Evolutionary conservation across 2,888 invertebrate species (phyloP).

Genomic region (Drosophila lacicola): DNA sequence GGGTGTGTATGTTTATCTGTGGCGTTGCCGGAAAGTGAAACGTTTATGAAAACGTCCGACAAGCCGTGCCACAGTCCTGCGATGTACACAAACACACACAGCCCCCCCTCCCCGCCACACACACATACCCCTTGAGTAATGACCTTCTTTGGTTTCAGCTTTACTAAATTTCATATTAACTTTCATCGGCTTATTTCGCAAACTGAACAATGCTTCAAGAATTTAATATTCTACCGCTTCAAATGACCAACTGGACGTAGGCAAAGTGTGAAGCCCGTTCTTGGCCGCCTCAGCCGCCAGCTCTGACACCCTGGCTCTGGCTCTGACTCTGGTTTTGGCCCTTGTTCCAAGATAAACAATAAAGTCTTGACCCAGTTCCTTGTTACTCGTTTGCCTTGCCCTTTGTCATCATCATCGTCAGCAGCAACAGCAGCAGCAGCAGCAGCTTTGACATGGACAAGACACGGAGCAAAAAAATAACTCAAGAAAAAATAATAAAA

Average conservation of each 20-base stretch:
- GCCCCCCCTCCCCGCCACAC: not conserved
- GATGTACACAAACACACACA: not conserved
- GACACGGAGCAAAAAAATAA: constrained; percentile 14
- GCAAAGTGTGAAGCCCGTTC: constrained; percentile 51
- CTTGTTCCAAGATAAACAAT: constrained; percentile 68
- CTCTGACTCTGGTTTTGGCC: constrained; percentile 1
- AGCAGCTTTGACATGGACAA: constrained; percentile 40
- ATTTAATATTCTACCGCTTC: constrained; percentile 62
- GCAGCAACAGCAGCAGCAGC: constrained; percentile 34
- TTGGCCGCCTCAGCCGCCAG: not conserved
- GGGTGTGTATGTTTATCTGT: constrained; percentile 57
- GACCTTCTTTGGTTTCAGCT: constrained; percentile 57
- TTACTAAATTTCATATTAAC: constrained; percentile 72
- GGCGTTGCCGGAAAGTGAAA: constrained; percentile 76
- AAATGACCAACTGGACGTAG: constrained; percentile 36
- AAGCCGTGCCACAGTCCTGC: constrained; percentile 8
- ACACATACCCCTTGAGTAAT: constrained; percentile 4
- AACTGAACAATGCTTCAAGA: constrained; percentile 69
- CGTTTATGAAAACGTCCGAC: constrained; percentile 74
- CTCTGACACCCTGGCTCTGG: not conserved
- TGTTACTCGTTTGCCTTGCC: constrained; percentile 58
- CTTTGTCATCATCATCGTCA: constrained; percentile 67
- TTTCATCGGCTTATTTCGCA: constrained; percentile 63
- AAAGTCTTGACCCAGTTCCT: constrained; percentile 71
- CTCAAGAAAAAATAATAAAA: not conserved